Conservation (phyloP, 2,797 vertebrate genomes). For the Tympanoctomys barrerae region DNA sequence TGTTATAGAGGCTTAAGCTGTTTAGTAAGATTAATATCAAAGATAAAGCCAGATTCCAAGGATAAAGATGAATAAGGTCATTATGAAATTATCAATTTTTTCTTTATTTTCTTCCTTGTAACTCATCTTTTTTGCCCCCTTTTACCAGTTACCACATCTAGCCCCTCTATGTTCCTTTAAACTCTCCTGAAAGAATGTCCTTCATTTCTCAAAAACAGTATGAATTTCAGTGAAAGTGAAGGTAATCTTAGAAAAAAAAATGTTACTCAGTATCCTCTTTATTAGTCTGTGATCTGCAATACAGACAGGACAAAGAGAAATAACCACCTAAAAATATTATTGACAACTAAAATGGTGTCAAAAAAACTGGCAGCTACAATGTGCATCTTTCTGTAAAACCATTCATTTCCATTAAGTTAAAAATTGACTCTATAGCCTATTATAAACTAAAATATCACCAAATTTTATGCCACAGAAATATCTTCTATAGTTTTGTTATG, state of each 20-base stretch:
- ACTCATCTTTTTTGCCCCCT: conserved; percentile 30
- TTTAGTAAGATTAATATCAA: conserved; percentile 56
- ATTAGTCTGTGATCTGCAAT: conserved; percentile 67
- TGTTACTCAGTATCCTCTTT: conserved; percentile 66
- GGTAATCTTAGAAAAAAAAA: conserved; percentile 59
- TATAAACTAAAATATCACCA: conserved; percentile 57
- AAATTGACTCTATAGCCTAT: conserved; percentile 28
- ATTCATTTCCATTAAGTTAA: conserved; percentile 67
- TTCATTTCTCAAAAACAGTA: conserved; percentile 64
- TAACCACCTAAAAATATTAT: conserved; percentile 68
- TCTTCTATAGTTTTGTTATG: conserved; percentile 62
- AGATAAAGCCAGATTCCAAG: conserved; percentile 52
- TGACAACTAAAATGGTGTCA: conserved; percentile 65
- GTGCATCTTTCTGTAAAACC: conserved; percentile 50
- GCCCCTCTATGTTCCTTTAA: conserved; percentile 15
- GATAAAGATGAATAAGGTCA: conserved; percentile 51
- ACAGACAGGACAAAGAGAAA: conserved; percentile 79
- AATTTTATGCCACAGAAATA: conserved; percentile 56
- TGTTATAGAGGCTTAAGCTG: conserved; percentile 44
- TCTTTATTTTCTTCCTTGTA: conserved; percentile 46
- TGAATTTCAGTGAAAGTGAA: conserved; percentile 64
- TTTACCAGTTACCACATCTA: conserved; percentile 12
- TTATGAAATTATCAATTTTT: conserved; percentile 53
- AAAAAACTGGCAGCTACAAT: conserved; percentile 65
- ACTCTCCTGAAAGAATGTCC: conserved; percentile 61